Evolutionary conservation across 2,888 invertebrate genomes (phyloP).

Genomic region (Sphecodes monilicornis): DNA sequence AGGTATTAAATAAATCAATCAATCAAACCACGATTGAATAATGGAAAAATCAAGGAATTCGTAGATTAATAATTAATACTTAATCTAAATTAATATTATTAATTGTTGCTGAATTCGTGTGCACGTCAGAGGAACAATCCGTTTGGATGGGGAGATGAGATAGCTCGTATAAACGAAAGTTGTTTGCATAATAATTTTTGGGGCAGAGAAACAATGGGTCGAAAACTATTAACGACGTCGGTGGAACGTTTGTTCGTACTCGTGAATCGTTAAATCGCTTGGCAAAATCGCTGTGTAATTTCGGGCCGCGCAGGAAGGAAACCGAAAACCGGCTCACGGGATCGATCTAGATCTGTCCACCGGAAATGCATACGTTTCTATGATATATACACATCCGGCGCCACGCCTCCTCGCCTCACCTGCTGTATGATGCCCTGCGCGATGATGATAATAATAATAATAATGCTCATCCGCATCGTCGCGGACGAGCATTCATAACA

Average conservation of each 20-base stretch:
- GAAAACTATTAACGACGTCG: neutral
- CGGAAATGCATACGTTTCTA: constrained; percentile 79
- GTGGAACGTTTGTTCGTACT: neutral
- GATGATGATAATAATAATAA: constrained; percentile 75
- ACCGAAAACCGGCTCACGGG: constrained; percentile 45
- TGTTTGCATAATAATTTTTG: neutral
- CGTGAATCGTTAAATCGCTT: constrained; percentile 4
- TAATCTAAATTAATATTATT: too few relatives aligned
- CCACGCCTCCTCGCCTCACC: constrained; percentile 81
- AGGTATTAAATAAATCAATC: neutral
- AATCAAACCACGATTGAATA: too few relatives aligned
- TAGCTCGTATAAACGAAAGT: neutral
- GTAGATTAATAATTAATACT: too few relatives aligned
- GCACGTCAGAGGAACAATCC: neutral
- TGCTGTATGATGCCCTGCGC: constrained; percentile 74
- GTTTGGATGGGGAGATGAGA: neutral
- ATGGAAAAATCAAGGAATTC: too few relatives aligned
- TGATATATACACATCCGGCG: constrained; percentile 80
- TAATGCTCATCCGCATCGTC: constrained; percentile 68
- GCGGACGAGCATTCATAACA: constrained; percentile 72
- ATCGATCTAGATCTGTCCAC: constrained; percentile 77
- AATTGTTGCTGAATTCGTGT: neutral
- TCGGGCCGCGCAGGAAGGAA: constrained; percentile 35
- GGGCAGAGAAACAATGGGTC: neutral
- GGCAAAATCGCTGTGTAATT: constrained; percentile 35